A percentile compares a stretch with the other conserved stretches of the same genome.
Conservation (phyloP, 2,888 invertebrate genomes). For the Lamellibrachia columna region DNA sequence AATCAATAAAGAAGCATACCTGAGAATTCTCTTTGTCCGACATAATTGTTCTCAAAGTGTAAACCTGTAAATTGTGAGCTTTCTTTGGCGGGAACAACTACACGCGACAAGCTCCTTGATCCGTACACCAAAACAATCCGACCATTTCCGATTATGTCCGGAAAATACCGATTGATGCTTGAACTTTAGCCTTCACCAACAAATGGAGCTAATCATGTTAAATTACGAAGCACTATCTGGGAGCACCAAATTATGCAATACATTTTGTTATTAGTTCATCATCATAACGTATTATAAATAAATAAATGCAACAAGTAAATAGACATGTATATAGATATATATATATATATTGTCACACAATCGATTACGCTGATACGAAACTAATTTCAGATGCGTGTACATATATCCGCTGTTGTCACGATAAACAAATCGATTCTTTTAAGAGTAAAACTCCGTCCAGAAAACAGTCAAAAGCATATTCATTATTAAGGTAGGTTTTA, state of each 20-base stretch:
- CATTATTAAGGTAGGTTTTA: not conserved
- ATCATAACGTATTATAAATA: not conserved
- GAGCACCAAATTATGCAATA: not conserved
- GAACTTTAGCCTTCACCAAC: not conserved
- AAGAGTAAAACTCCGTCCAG: not conserved
- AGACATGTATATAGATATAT: not conserved
- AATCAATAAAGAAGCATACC: not conserved
- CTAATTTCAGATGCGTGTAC: not conserved
- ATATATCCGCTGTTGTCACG: not conserved
- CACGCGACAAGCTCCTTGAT: conserved; percentile 6
- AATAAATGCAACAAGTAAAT: not conserved
- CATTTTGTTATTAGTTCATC: not conserved
- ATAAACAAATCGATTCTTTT: conserved; percentile 11
- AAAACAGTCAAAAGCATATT: not conserved
- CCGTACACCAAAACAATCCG: conserved; percentile 4
- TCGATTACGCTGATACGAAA: not conserved
- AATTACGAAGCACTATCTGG: not conserved
- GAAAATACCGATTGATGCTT: not conserved
- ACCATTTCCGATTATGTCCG: not conserved
- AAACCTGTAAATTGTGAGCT: not conserved
- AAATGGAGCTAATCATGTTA: not conserved
- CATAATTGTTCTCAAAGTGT: not conserved
- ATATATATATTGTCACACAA: not conserved
- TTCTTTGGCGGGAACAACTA: not conserved
- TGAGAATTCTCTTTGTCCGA: conserved; percentile 12